phyloP scores from a whole-genome alignment of 2,797 vertebrate genomes.

The Schizopygopsis malacanthus region DNA sequence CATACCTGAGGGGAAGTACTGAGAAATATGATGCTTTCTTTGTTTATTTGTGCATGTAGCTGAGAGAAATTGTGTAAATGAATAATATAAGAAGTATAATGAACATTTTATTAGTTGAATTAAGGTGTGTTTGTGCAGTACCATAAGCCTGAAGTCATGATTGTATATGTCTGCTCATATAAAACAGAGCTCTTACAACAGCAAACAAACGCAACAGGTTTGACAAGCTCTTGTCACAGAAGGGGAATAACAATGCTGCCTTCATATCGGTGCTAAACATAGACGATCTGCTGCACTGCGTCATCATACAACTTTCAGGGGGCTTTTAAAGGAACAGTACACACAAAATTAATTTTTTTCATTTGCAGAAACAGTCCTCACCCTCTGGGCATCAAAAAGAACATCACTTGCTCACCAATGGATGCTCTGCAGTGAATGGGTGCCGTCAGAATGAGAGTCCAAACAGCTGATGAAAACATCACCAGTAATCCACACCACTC shows the following conservation, averaged over 20 bases:
- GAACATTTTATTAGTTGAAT: not conserved
- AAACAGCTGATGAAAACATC: not conserved
- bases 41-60: not conserved
- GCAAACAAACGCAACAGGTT: constrained; percentile 52
- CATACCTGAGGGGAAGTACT: constrained; percentile 6
- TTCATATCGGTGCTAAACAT: not conserved
- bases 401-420: not conserved
- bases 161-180: not conserved
- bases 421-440: not conserved
- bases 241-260: not conserved
- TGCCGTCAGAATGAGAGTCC: not conserved
- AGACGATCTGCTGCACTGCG: not conserved
- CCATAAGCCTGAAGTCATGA: not conserved
- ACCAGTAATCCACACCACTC: not conserved
- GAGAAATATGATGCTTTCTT: not conserved
- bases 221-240: constrained; percentile 5
- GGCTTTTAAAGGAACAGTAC: not conserved
- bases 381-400: not conserved
- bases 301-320: not conserved
- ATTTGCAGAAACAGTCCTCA: not conserved
- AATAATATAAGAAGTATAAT: not conserved
- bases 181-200: constrained; percentile 7
- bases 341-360: rapidly evolving
- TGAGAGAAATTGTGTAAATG: not conserved
- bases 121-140: not conserved